Evolutionary conservation across 2,797 vertebrate genomes (phyloP).

Genomic region (Gallinago stenura): DNA sequence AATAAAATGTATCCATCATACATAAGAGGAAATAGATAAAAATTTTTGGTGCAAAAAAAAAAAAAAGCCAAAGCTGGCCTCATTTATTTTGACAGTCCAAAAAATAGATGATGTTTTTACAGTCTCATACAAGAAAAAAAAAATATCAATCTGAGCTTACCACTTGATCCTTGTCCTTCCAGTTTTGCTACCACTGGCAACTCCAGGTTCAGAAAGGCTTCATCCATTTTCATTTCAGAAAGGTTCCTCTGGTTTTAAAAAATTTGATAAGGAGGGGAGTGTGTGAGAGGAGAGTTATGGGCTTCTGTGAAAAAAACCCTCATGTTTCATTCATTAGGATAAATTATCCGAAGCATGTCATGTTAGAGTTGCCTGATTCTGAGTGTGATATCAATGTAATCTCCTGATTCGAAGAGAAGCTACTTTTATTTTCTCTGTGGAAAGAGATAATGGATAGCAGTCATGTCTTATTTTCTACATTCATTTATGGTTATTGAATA

Average conservation of each 20-base stretch:
- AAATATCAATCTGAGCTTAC: neutral
- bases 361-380: neutral
- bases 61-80: neutral
- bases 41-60: neutral
- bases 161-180: neutral
- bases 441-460: neutral
- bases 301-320: neutral
- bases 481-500: neutral
- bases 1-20: neutral
- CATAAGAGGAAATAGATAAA: neutral
- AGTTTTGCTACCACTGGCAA: neutral
- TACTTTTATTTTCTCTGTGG: neutral
- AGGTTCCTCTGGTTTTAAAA: neutral
- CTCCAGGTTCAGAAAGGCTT: neutral
- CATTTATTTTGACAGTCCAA: neutral
- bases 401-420: neutral
- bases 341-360: neutral
- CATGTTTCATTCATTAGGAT: neutral
- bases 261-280: neutral
- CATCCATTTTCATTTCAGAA: neutral
- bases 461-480: neutral
- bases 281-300: neutral
- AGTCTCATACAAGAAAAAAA: neutral
- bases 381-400: neutral
- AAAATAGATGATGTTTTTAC: neutral